phyloP scores from a whole-genome alignment of 2,797 vertebrate species.

The Nannoperca obscura region DNA sequence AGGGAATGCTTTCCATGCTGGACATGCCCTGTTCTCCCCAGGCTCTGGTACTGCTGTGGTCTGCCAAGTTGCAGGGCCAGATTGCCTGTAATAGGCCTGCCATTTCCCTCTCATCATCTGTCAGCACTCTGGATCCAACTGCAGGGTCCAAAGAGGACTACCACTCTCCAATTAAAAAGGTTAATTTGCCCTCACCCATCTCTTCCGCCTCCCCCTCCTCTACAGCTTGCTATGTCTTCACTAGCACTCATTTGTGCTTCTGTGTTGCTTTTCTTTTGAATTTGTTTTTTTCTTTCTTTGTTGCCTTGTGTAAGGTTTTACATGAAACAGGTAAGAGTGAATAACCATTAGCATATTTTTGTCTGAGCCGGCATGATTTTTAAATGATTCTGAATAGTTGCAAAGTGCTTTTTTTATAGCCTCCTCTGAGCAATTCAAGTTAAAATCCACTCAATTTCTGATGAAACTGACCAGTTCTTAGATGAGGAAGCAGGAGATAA shows the following conservation, averaged over 20 bases:
- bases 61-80: constrained; percentile 83
- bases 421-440: constrained; percentile 18
- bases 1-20: constrained; percentile 72
- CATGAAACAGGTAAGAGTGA: constrained; percentile 21
- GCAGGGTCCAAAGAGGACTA: constrained; percentile 80
- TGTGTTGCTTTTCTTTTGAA: constrained; percentile 33
- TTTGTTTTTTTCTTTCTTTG: constrained; percentile 16
- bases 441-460: constrained; percentile 29
- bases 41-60: constrained; percentile 78
- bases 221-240: constrained; percentile 73
- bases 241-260: constrained; percentile 70
- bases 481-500: constrained; percentile 4
- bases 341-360: constrained; percentile 27
- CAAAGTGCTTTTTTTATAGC: constrained; percentile 24
- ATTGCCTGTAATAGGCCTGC: constrained; percentile 84
- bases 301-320: constrained; percentile 30
- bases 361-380: constrained; percentile 23
- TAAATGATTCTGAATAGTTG: constrained; percentile 29
- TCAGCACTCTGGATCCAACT: constrained; percentile 84
- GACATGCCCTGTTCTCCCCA: constrained; percentile 80
- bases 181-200: constrained; percentile 81
- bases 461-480: constrained; percentile 10
- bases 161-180: constrained; percentile 85
- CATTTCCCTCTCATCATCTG: constrained; percentile 86
- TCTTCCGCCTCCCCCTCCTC: constrained; percentile 18